phyloP scores from a whole-genome alignment of 2,797 vertebrate genomes.

The Sebastes goodei region DNA sequence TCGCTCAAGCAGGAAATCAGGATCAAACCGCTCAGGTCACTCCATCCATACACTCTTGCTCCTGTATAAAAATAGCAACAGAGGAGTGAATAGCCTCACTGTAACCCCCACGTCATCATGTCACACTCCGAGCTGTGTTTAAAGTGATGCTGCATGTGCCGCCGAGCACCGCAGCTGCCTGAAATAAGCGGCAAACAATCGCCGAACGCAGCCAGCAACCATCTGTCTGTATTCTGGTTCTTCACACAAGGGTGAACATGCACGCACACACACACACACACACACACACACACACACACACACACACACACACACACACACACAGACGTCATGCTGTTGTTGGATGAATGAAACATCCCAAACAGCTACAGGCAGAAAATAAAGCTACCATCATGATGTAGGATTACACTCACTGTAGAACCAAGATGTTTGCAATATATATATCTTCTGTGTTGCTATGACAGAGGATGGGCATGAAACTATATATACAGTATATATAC shows the following conservation, averaged over 20 bases:
- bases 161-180: slow-evolving; percentile 48
- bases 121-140: slow-evolving; percentile 58
- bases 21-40: slow-evolving; percentile 45
- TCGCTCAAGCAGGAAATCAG: slow-evolving; percentile 54
- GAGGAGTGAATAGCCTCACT: slow-evolving; percentile 46
- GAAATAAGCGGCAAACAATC: slow-evolving; percentile 44
- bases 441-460: background rate
- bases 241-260: slow-evolving; percentile 42
- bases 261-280: background rate
- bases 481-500: background rate
- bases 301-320: background rate
- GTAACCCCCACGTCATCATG: slow-evolving; percentile 40
- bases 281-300: background rate
- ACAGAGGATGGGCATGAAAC: background rate
- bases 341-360: slow-evolving; percentile 9
- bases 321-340: background rate
- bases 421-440: background rate
- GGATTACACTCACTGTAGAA: background rate
- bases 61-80: slow-evolving; percentile 69
- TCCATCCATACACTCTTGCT: slow-evolving; percentile 11
- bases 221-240: slow-evolving; percentile 61
- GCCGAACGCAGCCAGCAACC: slow-evolving; percentile 28
- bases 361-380: slow-evolving; percentile 14
- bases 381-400: background rate
- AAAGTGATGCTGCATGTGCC: slow-evolving; percentile 47